Evolutionary conservation across 2,888 invertebrate species (phyloP), one percentile per base, ranked within the genome.

Genomic region (Xanthorhoe designata): DNA sequence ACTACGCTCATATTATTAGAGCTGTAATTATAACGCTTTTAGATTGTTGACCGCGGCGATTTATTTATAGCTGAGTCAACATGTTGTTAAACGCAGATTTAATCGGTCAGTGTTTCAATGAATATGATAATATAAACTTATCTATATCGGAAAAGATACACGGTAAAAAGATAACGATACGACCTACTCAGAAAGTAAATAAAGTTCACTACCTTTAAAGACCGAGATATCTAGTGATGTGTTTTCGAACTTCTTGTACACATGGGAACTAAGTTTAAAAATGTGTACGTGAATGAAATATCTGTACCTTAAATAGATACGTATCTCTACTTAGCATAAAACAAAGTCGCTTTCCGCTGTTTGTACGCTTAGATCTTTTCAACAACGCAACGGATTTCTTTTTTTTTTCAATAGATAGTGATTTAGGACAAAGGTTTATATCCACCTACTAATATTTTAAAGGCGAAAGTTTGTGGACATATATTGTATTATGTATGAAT

Each of bases 31-130:
- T 32, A 61, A 53, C 47, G 32, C 47, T 61, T 61, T 61, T 49
- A 61, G 55, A 55, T 55, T 50, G 32, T 50, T 55, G 55, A 38
- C 55, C 50, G 54, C 55, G 18, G 50, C 50, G 18, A 50, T 47
- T 47, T 59, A 66, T 66, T 62, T 51, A 66, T 63, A 66, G 29
- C 58, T 47, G 51, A 60, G 24, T 57, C 61, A 54, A 66, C 58
- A 61, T 51, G 32, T 64, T 60, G 49, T 52, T 18, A 61, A 61
- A 57, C 61, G 45, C 49, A 59, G 55, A 58, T 59, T 47, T 60
- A 56, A 63, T 63, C 60, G 63, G 60, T 38, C 66, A 55, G 55
- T 35, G 50, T 51, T 61, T 58, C 42, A 58, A 61, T 35, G 57
- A 66, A 38, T 55, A 47, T 49, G 52, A 66, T 66, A 57, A 29